Conservation (phyloP, 2,888 invertebrate genomes). For the Cephus rjabovi region DNA sequence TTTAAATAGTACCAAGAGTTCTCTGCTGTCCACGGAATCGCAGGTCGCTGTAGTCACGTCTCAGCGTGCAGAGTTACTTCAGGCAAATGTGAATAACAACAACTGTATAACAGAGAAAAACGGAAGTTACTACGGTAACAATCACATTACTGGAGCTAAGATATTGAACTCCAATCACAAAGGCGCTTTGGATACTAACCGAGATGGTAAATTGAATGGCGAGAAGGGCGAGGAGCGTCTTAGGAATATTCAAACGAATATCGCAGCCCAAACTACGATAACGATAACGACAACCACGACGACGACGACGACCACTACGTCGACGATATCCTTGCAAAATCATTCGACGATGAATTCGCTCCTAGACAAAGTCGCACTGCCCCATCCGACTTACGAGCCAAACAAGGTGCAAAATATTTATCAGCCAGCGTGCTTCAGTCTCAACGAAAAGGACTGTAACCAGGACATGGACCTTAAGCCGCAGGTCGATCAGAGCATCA, state of each 20-base stretch:
- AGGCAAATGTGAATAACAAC: conserved; percentile 18
- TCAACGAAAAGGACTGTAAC: conserved; percentile 17
- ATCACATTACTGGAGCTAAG: conserved; percentile 26
- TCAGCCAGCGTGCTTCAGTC: conserved; percentile 12
- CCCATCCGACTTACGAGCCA: conserved; percentile 13
- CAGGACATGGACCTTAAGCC: conserved; percentile 8
- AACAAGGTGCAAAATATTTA: conserved; percentile 12
- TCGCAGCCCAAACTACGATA: neutral
- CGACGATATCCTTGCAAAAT: neutral
- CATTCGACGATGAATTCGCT: neutral
- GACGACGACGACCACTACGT: neutral
- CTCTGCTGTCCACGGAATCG: neutral
- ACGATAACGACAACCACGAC: neutral
- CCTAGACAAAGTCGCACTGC: conserved; percentile 3
- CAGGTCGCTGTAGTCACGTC: neutral
- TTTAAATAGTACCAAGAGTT: conserved; percentile 13
- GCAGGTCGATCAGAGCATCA: conserved; percentile 14
- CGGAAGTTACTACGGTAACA: conserved; percentile 36
- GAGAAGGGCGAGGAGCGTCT: neutral
- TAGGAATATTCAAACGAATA: neutral
- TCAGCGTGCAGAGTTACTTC: neutral
- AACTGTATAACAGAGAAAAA: conserved; percentile 24
- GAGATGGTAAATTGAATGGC: neutral
- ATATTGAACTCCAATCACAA: conserved; percentile 33
- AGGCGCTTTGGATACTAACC: neutral